These are phyloP conservation scores for Lontra canadensis DNA, from an alignment of 2,113 vertebrate genomes.

Conservation along the genomic window DNA sequence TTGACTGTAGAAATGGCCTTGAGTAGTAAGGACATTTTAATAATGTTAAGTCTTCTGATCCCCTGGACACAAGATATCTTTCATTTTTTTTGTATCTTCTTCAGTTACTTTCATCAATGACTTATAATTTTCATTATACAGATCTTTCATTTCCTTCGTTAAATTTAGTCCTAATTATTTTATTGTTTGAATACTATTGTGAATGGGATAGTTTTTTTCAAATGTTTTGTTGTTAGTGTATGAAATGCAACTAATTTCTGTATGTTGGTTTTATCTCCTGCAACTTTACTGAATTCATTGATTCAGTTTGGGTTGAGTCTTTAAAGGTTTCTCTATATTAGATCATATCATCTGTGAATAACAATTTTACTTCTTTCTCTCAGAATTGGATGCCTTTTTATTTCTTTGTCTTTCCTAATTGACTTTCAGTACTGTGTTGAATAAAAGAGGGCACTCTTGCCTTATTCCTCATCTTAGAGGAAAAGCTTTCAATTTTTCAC, in stretches of 20 bases:
- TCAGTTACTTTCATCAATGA: neutral
- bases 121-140: neutral
- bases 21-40: neutral
- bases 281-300: neutral
- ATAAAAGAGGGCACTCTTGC: neutral
- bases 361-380: neutral
- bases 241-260: neutral
- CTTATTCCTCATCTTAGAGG: neutral
- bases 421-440: neutral
- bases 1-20: neutral
- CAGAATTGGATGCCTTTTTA: neutral
- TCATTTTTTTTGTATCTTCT: neutral
- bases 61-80: neutral
- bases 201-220: neutral
- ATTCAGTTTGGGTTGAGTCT: neutral
- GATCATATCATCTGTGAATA: neutral
- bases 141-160: neutral
- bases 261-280: neutral
- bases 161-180: neutral
- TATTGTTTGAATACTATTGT: neutral
- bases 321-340: neutral
- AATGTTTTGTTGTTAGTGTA: neutral
- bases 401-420: neutral
- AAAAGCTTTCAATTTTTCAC: neutral
- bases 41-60: neutral